Percentiles rank a stretch among this genome's conserved stretches.
These are phyloP conservation scores for Cynocephalus volans DNA, from an alignment of 2,113 vertebrate species.

Conservation along the genomic window DNA sequence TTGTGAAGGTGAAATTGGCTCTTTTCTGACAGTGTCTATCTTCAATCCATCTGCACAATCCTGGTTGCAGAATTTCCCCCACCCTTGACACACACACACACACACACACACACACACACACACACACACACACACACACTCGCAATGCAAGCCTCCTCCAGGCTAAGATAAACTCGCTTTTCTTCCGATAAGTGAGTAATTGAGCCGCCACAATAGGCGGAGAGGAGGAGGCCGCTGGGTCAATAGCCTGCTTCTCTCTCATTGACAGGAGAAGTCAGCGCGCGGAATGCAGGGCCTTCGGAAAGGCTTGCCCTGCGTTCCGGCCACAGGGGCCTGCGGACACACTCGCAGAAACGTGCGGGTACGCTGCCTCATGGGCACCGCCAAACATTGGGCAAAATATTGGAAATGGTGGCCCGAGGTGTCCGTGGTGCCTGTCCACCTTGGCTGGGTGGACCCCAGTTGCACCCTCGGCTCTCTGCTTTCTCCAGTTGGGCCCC, in stretches of 20 bases:
- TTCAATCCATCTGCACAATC: constrained; percentile 70
- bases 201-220: constrained; percentile 60
- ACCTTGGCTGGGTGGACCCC: no score
- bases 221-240: constrained; percentile 76
- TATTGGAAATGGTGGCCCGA: not conserved
- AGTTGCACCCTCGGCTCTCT: no score
- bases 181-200: constrained; percentile 75
- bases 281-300: not conserved
- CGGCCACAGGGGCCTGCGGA: not conserved
- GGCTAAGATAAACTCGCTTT: constrained; percentile 85
- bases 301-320: not conserved
- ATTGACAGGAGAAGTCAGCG: constrained; percentile 68
- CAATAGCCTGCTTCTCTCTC: constrained; percentile 69
- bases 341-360: not conserved
- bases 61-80: constrained; percentile 13
- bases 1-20: constrained; percentile 79
- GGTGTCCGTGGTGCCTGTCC: not conserved
- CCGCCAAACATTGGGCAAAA: not conserved
- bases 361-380: not conserved
- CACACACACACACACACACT: constrained; percentile 46
- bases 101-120: no score
- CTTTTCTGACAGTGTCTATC: constrained; percentile 73
- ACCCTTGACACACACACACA: constrained; percentile 27
- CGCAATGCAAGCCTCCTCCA: constrained; percentile 52
- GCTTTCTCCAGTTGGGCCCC: not conserved